A percentile compares a stretch with the other conserved stretches of the same genome.
These are phyloP conservation scores for Craseonycteris thonglongyai DNA, from an alignment of 2,113 vertebrate species.

Conservation along the genomic window DNA sequence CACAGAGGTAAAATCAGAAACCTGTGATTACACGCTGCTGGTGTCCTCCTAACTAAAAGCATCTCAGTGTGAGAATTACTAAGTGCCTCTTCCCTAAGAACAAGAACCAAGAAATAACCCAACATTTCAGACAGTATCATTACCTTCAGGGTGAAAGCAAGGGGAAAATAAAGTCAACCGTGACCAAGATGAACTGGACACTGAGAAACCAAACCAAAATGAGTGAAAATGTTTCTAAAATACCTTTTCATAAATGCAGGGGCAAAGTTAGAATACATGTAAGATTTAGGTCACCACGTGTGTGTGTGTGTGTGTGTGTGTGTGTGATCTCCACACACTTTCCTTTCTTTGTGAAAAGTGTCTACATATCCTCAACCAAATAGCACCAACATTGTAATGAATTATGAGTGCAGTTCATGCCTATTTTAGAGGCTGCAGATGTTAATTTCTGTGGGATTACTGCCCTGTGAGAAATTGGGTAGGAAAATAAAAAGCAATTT, in stretches of 20 bases:
- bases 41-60: conserved; percentile 21
- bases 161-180: background rate
- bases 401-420: background rate
- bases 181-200: background rate
- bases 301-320: background rate
- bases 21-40: background rate
- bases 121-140: background rate
- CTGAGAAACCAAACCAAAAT: background rate
- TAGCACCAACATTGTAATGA: background rate
- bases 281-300: background rate
- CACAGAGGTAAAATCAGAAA: conserved; percentile 37
- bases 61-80: conserved; percentile 30
- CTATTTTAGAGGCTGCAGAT: background rate
- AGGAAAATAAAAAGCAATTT: background rate
- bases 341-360: background rate
- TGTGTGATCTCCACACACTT: background rate
- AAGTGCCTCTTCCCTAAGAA: conserved; percentile 25
- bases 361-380: background rate
- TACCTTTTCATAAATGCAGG: background rate
- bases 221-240: background rate
- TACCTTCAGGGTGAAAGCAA: background rate
- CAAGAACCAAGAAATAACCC: conserved; percentile 19
- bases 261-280: background rate
- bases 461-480: background rate
- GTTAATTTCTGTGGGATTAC: background rate